Base-by-base conservation (phyloP, 2,797 vertebrate genomes). In the Orestias chungarensis region DNA sequence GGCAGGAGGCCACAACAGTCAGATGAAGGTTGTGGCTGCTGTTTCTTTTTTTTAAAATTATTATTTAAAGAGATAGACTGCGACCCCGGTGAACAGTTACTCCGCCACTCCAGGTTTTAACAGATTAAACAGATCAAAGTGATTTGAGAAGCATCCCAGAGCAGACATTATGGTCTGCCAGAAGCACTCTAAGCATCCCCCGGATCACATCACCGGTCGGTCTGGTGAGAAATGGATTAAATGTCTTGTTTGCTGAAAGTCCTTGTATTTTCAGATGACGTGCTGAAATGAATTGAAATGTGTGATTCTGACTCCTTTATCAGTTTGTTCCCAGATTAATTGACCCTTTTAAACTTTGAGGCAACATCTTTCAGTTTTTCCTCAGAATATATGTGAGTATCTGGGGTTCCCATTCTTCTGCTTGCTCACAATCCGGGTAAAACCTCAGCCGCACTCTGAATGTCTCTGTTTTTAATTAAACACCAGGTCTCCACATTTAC, bases 11-110 rank as follows among this genome's bases (percentile, higher is more conserved):
- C 35, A 29, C 3, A 71, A 70, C 78, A 27, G 67, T 9, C 20
- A 75, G 74, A 90, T 88, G 79, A 82, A 86, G 85, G 78, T 80
- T 62, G 25, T 0, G 68, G 27, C 70, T 82, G 7, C 79, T 84
- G 85, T 83, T 57, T 25, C 78, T 68, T 80, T 78, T 88, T 9
- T 33, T 10, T 33, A 3, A 15, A 29, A 20, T 18, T 55, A 25
- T 57, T 11, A 29, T 57, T 87, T 88, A 87, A 89, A 87, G 80
- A 64, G 42, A 10, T 15, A 57, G 52, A 33, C 18, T 29, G 46
- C 43, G 52, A 64, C 57, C 73, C 57, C 38, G 43, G 62, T 68
- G 75, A 57, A 23, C 2, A 38, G 64, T 57, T 43, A 76, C 81
- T 75, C 68, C 82, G 43, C 78, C 80, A 72, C 74, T 80, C 65